phyloP scores from a whole-genome alignment of 2,797 vertebrate genomes.

The Enteromius treurensis region DNA sequence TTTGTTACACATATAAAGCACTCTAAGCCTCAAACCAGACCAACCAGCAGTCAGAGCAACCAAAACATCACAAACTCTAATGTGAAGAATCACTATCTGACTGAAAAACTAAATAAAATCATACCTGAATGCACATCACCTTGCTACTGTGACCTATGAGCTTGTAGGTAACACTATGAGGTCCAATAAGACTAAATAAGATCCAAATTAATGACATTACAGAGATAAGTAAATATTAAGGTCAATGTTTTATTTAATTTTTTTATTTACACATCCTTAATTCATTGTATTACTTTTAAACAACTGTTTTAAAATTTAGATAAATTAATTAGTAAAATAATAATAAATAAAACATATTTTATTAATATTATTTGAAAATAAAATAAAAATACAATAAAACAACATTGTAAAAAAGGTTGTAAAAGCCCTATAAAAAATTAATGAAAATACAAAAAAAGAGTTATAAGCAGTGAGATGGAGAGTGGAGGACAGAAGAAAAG shows the following conservation, averaged over 20 bases:
- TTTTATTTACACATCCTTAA: too few relatives aligned
- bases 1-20: neutral
- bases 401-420: neutral
- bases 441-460: neutral
- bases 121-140: neutral
- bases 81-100: neutral
- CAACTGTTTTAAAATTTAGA: neutral
- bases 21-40: neutral
- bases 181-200: too few relatives aligned
- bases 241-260: too few relatives aligned
- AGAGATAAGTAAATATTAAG: too few relatives aligned
- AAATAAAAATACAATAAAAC: neutral
- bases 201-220: too few relatives aligned
- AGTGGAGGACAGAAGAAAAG: neutral
- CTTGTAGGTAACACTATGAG: too few relatives aligned
- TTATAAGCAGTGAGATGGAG: neutral
- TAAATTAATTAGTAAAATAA: neutral
- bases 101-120: neutral
- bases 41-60: too few relatives aligned
- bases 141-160: too few relatives aligned
- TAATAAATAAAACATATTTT: neutral
- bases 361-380: neutral
- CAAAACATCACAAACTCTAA: constrained; percentile 12
- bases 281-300: neutral
- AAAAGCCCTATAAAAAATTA: neutral